Percentiles rank a stretch among this genome's conserved stretches.
Evolutionary conservation across 2,113 vertebrate species (phyloP).

Genomic region (Pomatorhinus ruficollis): DNA sequence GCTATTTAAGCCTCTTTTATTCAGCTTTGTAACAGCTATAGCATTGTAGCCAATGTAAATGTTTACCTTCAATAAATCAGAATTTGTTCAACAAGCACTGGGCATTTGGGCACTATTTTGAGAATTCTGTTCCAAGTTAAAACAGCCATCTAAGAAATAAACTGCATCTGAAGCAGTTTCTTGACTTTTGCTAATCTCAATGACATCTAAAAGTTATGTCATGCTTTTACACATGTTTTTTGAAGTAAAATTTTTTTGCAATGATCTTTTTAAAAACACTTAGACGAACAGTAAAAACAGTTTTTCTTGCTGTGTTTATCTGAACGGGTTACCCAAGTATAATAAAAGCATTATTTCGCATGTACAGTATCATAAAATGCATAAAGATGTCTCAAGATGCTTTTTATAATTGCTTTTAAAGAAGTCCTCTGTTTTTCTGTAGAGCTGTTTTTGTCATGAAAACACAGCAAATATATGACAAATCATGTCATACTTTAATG

Average conservation of each 20-base stretch:
- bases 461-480: slow-evolving; percentile 3
- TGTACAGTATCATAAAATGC: neutral
- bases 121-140: slow-evolving; percentile 18
- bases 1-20: slow-evolving; percentile 82
- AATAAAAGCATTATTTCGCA: neutral
- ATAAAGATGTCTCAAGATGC: neutral
- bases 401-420: slow-evolving; percentile 31
- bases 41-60: slow-evolving; percentile 86
- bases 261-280: neutral
- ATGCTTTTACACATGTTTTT: neutral
- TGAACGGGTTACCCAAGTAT: neutral
- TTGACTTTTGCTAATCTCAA: slow-evolving; percentile 24
- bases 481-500: neutral
- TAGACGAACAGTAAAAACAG: neutral
- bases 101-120: slow-evolving; percentile 73
- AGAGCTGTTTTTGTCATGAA: slow-evolving; percentile 31
- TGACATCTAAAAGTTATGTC: slow-evolving; percentile 10
- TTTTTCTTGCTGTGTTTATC: neutral
- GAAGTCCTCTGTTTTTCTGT: neutral
- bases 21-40: slow-evolving; percentile 85
- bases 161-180: slow-evolving; percentile 27
- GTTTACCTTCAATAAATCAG: slow-evolving; percentile 89
- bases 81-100: slow-evolving; percentile 80
- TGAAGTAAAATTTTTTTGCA: neutral
- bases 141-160: slow-evolving; percentile 9